phyloP scores from a whole-genome alignment of 23 tunicate species.

The Halocynthia roretzi region DNA sequence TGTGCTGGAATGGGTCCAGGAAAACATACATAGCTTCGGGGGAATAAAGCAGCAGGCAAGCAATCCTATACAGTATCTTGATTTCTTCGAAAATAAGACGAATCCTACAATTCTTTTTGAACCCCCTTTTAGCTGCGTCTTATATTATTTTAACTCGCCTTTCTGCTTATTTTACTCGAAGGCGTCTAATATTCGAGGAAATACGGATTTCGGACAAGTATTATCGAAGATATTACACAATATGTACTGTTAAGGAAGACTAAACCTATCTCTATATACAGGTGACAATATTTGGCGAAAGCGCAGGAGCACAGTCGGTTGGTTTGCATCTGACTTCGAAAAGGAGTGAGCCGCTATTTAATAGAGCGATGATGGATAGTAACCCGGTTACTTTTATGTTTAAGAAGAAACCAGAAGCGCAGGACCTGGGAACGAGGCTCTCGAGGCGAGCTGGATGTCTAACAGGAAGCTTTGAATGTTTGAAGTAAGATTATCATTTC shows the following conservation, averaged over 20 bases:
- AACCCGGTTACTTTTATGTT: conserved; percentile 61
- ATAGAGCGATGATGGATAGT: conserved; percentile 63
- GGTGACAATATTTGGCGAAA: conserved; percentile 71
- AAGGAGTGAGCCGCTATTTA: conserved; percentile 53
- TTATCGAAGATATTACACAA: no score
- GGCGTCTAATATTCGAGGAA: no score
- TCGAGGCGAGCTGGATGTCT: conserved; percentile 57
- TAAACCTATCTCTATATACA: neutral
- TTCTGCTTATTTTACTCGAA: no score
- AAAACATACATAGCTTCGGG: conserved; percentile 48
- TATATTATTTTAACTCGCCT: no score
- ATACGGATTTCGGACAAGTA: no score
- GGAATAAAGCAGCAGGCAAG: conserved; percentile 37
- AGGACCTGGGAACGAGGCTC: conserved; percentile 31
- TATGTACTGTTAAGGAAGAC: no score
- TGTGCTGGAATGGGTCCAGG: conserved; percentile 64
- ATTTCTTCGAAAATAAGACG: neutral
- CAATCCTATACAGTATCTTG: neutral
- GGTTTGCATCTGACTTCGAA: conserved; percentile 62
- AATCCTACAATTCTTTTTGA: no score
- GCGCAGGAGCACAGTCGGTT: conserved; percentile 76
- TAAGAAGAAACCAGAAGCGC: conserved; percentile 37
- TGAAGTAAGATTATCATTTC: conserved; percentile 16
- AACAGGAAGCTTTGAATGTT: conserved; percentile 53
- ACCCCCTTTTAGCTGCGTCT: no score